These are phyloP conservation scores for Eupithecia pulchellata DNA, from an alignment of 2,888 invertebrate species.

Conservation along the genomic window DNA sequence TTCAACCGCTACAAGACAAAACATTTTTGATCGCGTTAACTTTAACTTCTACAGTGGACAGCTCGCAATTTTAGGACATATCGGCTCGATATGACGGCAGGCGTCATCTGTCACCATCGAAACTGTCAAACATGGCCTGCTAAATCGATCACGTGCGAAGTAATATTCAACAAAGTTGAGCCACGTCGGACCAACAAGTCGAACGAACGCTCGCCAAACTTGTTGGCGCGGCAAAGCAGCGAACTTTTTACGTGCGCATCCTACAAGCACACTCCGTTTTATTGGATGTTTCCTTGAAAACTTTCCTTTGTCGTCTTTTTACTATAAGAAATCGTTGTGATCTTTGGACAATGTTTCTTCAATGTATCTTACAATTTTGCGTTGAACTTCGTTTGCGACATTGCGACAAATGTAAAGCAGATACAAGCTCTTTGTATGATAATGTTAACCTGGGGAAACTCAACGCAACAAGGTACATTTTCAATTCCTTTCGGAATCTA, in stretches of 20 bases:
- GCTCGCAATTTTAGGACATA: conserved; percentile 73
- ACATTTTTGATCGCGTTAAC: not conserved
- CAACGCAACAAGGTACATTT: conserved; percentile 17
- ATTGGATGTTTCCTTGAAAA: conserved; percentile 78
- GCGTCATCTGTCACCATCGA: conserved; percentile 82
- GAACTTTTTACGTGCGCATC: conserved; percentile 71
- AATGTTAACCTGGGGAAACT: conserved; percentile 21
- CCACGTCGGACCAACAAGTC: conserved; percentile 68
- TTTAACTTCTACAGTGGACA: not conserved
- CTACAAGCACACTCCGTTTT: conserved; percentile 70
- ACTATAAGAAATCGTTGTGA: conserved; percentile 60
- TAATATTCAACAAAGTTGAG: conserved; percentile 82
- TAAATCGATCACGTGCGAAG: conserved; percentile 82
- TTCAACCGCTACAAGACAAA: not conserved
- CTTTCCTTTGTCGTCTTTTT: conserved; percentile 67
- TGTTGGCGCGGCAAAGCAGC: conserved; percentile 47
- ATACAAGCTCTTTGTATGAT: conserved; percentile 17
- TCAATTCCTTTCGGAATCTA: conserved; percentile 18
- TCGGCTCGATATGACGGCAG: conserved; percentile 76
- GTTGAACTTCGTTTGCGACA: conserved; percentile 28
- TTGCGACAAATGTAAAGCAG: conserved; percentile 21
- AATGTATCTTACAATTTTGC: conserved; percentile 43
- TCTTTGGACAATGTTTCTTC: conserved; percentile 62
- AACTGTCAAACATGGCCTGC: conserved; percentile 81
- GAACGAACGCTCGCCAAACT: conserved; percentile 54